Conservation (phyloP, 2,113 vertebrate genomes). For the Heterochromis multidens region DNA sequence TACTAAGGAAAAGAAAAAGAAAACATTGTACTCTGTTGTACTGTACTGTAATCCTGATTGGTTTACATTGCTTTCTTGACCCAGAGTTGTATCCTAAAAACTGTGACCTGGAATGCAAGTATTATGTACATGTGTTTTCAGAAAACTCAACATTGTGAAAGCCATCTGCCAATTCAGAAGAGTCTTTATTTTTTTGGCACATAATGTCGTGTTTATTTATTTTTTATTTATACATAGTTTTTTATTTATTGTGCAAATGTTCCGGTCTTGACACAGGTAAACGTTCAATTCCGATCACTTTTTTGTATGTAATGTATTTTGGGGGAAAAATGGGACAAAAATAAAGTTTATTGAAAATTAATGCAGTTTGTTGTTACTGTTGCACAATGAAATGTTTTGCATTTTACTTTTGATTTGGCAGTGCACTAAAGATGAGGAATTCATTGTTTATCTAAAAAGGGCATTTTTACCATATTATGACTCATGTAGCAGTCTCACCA, state of each 20-base stretch:
- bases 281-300: conserved; percentile 74
- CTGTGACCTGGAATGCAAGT: conserved; percentile 79
- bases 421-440: not conserved
- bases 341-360: conserved; percentile 78
- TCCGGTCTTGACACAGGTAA: conserved; percentile 69
- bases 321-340: conserved; percentile 58
- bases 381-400: no score
- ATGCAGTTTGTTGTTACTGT: not conserved
- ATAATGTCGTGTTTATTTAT: conserved; percentile 77
- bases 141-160: conserved; percentile 72
- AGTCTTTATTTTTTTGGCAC: conserved; percentile 74
- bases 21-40: conserved; percentile 66
- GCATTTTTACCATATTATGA: not conserved
- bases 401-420: not conserved
- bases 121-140: conserved; percentile 68
- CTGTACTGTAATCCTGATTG: conserved; percentile 70
- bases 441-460: not conserved
- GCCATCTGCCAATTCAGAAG: conserved; percentile 72
- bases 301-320: conserved; percentile 75
- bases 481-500: not conserved
- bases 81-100: conserved; percentile 74
- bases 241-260: conserved; percentile 79
- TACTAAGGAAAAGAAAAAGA: conserved; percentile 35
- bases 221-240: conserved; percentile 77
- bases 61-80: conserved; percentile 72